Conservation (phyloP, 2,797 vertebrate species). For the Eidolon dupreanum region DNA sequence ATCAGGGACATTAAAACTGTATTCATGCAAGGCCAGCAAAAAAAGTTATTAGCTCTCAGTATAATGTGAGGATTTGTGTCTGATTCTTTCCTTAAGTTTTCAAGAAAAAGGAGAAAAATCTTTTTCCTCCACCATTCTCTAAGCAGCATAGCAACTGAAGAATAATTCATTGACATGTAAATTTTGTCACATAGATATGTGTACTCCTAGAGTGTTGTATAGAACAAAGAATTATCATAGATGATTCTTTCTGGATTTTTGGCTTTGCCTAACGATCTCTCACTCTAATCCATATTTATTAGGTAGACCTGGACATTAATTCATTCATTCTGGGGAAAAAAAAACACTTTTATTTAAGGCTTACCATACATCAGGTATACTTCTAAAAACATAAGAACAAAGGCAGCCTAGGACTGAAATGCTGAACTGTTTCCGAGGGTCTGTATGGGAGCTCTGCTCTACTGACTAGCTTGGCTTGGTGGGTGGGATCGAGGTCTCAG, state of each 20-base stretch:
- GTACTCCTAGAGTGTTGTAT: not conserved
- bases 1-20: not conserved
- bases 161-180: not conserved
- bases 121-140: not conserved
- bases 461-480: not conserved
- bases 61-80: not conserved
- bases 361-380: not conserved
- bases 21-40: not conserved
- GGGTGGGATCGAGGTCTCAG: not conserved
- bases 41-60: slow-evolving; percentile 13
- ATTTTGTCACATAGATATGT: slow-evolving; percentile 28
- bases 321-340: not conserved
- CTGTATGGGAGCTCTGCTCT: not conserved
- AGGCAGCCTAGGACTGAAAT: not conserved
- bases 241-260: not conserved
- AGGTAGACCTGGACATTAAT: not conserved
- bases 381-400: not conserved
- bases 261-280: not conserved
- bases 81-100: slow-evolving; percentile 47
- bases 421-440: not conserved
- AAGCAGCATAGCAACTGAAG: slow-evolving; percentile 19
- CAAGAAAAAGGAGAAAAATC: not conserved
- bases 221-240: slow-evolving; percentile 17
- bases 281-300: not conserved
- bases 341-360: not conserved